These are phyloP conservation scores for Tetrax tetrax DNA, from an alignment of 2,113 vertebrate species.

Conservation along the genomic window DNA sequence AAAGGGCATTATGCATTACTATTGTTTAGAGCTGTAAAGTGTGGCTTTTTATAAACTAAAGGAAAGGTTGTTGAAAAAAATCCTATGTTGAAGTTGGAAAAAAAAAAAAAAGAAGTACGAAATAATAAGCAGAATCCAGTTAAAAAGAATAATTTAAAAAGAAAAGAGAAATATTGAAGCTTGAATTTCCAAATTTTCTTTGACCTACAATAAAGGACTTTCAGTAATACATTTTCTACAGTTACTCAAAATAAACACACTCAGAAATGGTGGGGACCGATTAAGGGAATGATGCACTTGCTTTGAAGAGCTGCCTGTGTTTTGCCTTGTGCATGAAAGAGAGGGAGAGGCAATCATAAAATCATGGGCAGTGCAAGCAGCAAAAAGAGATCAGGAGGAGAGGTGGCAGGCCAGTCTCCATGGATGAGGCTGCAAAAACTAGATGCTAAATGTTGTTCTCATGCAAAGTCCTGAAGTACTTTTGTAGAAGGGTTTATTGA, in stretches of 20 bases:
- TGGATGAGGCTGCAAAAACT: not conserved
- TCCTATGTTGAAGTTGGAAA: not conserved
- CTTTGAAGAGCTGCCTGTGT: rapidly evolving
- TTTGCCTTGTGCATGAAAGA: not conserved
- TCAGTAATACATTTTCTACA: not conserved
- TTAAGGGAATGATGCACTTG: not conserved
- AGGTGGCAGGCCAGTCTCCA: not conserved
- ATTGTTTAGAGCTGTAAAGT: not conserved
- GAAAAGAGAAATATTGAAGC: not conserved
- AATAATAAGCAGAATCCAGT: not conserved
- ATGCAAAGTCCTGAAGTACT: constrained; percentile 8
- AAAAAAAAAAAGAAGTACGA: not conserved
- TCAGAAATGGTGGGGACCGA: not conserved
- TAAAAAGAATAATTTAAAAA: not conserved
- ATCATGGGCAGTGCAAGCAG: not conserved
- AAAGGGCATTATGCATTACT: not conserved
- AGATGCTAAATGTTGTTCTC: not conserved
- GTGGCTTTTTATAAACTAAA: not conserved
- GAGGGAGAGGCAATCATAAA: not conserved
- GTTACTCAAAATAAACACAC: not conserved
- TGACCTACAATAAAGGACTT: not conserved
- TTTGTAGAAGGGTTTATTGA: not conserved
- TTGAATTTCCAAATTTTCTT: not conserved
- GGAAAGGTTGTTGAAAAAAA: not conserved
- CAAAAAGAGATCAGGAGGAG: not conserved